Evolutionary conservation across 2,888 invertebrate genomes (phyloP), one percentile per base, ranked within the genome.

Genomic region (Tolmerus cingulatus): DNA sequence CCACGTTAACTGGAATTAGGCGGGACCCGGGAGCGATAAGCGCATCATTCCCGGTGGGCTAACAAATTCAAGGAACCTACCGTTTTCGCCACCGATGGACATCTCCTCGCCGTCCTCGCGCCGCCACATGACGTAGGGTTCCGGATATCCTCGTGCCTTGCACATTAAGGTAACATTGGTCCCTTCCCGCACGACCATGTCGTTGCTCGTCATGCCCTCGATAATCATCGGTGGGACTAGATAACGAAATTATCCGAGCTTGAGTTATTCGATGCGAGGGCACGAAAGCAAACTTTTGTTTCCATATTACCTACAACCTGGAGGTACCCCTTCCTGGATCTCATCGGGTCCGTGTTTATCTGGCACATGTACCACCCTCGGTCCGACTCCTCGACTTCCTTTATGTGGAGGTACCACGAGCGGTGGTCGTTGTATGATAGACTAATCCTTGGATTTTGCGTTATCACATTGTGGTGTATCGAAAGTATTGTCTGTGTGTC

Each of bases 351-450:
- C 0, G 97, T 97, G 93, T 98, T 97, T 89, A 98, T 96, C 93
- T 97, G 97, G 91, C 97, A 97, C 97, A 97, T 97, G 91, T 95
- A 97, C 97, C 97, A 97, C 88, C 97, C 97, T 2, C 97, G 94
- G 93, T 97, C 97, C 76, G 95, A 95, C 92, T 97, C 97, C 91
- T 97, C 97, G 43, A 97, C 97, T 91, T 96, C 96, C 92, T 96
- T 96, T 92, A 97, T 97, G 92, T 97, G 97, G 89, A 98, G 94
- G 93, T 96, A 97, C 97, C 97, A 98, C 85, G 97, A 97, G 87
- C 97, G 95, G 92, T 97, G 97, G 93, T 97, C 97, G 93, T 97
- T 97, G 94, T 96, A 97, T 85, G 97, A 96, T 88, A 97, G 93
- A 88, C 96, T 96, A 91, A 98, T 97, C 89, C 98, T 95, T 23